phyloP scores from a whole-genome alignment of 1,140 invertebrate species.

The Papilio aristodemus region DNA sequence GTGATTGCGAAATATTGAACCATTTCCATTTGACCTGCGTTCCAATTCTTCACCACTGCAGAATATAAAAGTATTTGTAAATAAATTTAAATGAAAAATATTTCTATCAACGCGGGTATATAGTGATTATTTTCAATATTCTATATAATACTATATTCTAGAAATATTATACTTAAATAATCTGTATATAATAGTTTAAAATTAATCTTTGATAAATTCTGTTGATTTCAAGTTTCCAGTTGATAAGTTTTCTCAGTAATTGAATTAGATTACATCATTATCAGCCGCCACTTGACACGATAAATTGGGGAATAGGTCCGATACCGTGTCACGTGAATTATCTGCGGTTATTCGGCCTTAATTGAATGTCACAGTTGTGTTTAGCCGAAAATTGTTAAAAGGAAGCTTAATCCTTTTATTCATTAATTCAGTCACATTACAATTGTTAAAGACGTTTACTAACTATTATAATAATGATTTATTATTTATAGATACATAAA shows the following conservation, averaged over 20 bases:
- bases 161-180: neutral
- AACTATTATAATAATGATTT: too few relatives aligned
- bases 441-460: too few relatives aligned
- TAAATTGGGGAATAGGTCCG: constrained; percentile 11
- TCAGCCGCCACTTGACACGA: constrained; percentile 7
- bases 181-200: too few relatives aligned
- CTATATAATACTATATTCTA: too few relatives aligned
- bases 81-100: neutral
- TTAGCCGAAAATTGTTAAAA: neutral
- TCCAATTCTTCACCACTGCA: neutral
- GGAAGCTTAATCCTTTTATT: neutral
- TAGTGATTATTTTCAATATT: neutral
- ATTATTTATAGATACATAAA: too few relatives aligned
- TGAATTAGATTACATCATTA: constrained; percentile 19
- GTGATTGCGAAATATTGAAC: constrained; percentile 13
- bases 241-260: constrained; percentile 7
- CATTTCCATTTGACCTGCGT: neutral
- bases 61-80: neutral
- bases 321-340: constrained; percentile 12
- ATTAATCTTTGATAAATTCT: too few relatives aligned
- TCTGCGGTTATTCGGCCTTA: neutral
- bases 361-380: constrained; percentile 4
- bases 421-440: neutral
- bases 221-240: neutral
- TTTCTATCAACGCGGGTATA: neutral